These are phyloP conservation scores for Lophura nycthemera DNA, from an alignment of 2,113 vertebrate species.

Conservation along the genomic window DNA sequence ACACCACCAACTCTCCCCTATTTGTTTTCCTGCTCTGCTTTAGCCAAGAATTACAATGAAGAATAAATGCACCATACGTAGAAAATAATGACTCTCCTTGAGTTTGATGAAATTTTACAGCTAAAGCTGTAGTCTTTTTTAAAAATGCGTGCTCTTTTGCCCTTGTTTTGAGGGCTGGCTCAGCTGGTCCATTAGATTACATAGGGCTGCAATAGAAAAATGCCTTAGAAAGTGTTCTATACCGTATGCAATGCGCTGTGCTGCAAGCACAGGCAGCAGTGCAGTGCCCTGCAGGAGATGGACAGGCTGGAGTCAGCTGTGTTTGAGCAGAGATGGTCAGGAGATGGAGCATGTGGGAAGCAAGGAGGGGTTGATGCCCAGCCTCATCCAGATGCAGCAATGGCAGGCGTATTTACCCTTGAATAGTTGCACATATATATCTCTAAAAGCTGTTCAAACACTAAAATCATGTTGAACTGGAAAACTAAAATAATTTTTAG, in stretches of 20 bases:
- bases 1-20: not conserved
- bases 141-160: rapidly evolving
- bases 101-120: not conserved
- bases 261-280: rapidly evolving
- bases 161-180: not conserved
- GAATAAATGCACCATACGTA: too few relatives aligned
- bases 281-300: too few relatives aligned
- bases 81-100: not conserved
- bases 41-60: not conserved
- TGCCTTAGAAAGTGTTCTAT: too few relatives aligned
- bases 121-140: too few relatives aligned
- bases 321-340: not conserved
- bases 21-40: not conserved
- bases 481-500: not conserved
- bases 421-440: not conserved
- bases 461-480: not conserved
- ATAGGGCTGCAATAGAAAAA: too few relatives aligned
- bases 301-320: rapidly evolving
- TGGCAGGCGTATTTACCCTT: not conserved
- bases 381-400: not conserved
- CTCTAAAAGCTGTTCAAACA: not conserved
- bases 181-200: rapidly evolving
- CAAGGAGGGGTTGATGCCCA: not conserved
- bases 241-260: rapidly evolving
- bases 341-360: rapidly evolving